Evolutionary conservation across 2,888 invertebrate species (phyloP), one percentile per base, ranked within the genome.

Genomic region (Melangyna quadrimaculata): DNA sequence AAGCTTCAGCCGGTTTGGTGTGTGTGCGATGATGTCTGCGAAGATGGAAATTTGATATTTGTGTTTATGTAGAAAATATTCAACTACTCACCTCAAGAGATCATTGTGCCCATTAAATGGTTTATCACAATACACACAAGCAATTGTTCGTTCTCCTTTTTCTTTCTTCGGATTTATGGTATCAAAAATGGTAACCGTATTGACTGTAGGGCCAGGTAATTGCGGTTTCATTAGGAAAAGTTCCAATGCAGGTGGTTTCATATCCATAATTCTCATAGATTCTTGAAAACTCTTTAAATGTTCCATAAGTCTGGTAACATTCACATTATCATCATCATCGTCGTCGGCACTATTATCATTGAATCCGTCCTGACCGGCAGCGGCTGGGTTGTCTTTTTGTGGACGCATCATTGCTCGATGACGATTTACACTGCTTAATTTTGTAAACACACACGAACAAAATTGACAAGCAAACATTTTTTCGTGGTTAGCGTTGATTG

Each of bases 121-220:
- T 57, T 89, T 90, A 6, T 86, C 82, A 65, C 91, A 91, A 59
- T 87, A 88, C 32, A 88, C 88, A 48, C 91, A 91, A 2, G 88
- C 87, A 57, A 89, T 89, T 51, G 87, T 88, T 12, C 75, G 71
- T 2, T 65, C 61, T 7, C 74, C 87, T 27, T 75, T 80, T 37
- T 88, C 78, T 1, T 87, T 78, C 0, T 37, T 55, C 3, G 88
- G 88, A 81, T 88, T 88, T 17, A 88, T 51, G 4, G 86, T 87
- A 45, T 89, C 88, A 9, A 87, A 80, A 19, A 89, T 24, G 3
- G 55, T 78, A 1, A 86, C 55, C 1, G 82, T 80, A 12, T 53
- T 43, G 3, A 51, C 59, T 37, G 45, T 35, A 8, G 84, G 74
- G 19, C 77, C 73, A 6, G 79, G 72, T 51, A 70, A 78, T n/a